phyloP scores from a whole-genome alignment of 2,797 vertebrate species.

The Eutrigla gurnardus region DNA sequence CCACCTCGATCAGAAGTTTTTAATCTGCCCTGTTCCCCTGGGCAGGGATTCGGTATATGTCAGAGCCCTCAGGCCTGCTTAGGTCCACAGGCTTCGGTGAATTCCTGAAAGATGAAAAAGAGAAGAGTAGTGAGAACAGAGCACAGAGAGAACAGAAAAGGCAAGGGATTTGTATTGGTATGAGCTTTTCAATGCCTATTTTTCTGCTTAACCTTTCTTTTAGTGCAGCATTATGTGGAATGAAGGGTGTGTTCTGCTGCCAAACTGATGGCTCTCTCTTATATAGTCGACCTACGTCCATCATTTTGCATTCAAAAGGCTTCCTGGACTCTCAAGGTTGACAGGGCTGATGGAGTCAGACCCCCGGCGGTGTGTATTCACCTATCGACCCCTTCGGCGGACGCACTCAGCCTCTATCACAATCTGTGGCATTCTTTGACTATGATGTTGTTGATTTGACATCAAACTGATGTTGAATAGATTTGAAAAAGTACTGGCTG shows the following conservation, averaged over 20 bases:
- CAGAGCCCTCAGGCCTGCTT: constrained; percentile 73
- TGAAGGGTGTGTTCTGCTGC: constrained; percentile 50
- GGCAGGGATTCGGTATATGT: constrained; percentile 74
- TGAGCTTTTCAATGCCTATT: constrained; percentile 54
- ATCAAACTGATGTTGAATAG: not conserved
- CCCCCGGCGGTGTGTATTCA: constrained; percentile 56
- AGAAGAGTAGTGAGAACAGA: constrained; percentile 71
- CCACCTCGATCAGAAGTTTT: constrained; percentile 80
- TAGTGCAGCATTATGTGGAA: constrained; percentile 56
- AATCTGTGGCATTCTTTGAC: constrained; percentile 16
- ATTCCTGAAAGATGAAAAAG: constrained; percentile 83
- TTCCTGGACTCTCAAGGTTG: constrained; percentile 76
- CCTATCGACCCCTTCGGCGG: constrained; percentile 41
- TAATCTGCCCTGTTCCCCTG: constrained; percentile 74
- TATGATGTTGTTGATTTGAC: not conserved
- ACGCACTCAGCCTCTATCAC: constrained; percentile 21
- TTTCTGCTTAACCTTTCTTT: constrained; percentile 61
- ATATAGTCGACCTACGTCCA: constrained; percentile 31
- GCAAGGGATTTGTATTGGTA: constrained; percentile 65
- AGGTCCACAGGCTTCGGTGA: constrained; percentile 74
- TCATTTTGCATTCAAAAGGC: constrained; percentile 69
- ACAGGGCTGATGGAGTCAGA: constrained; percentile 52
- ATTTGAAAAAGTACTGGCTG: constrained; percentile 12
- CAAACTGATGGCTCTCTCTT: constrained; percentile 44
- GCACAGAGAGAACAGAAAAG: constrained; percentile 55